phyloP scores from a whole-genome alignment of 2,113 vertebrate genomes.

The Perca schrenkii region DNA sequence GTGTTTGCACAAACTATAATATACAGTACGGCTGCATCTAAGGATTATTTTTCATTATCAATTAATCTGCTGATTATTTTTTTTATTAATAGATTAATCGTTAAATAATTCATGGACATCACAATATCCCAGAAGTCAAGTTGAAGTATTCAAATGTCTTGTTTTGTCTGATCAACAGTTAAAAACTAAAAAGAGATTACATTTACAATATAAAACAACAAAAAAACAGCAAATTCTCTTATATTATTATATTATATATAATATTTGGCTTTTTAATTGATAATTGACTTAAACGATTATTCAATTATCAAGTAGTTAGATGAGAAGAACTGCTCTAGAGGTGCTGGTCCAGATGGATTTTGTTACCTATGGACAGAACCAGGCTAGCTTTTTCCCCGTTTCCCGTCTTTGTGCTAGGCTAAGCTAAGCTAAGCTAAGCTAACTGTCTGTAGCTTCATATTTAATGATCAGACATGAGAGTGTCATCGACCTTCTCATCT shows the following conservation, averaged over 20 bases:
- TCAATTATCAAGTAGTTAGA: background rate
- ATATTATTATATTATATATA: background rate
- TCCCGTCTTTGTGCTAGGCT: background rate
- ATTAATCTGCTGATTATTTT: background rate
- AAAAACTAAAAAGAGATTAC: background rate
- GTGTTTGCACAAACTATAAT: background rate
- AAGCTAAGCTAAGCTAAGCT: constrained; percentile 13
- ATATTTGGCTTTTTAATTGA: background rate
- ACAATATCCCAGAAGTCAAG: background rate
- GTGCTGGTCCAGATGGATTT: background rate
- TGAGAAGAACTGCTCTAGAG: background rate
- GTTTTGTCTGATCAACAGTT: background rate
- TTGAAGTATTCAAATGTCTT: background rate
- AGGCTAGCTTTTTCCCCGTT: background rate
- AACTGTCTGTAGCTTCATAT: background rate
- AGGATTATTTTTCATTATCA: background rate
- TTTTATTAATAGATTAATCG: background rate
- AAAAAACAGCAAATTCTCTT: background rate
- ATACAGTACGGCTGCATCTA: background rate
- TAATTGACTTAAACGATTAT: background rate
- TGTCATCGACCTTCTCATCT: background rate
- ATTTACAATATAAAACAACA: background rate
- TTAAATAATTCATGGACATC: background rate
- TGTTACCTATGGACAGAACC: background rate
- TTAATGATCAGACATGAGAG: background rate